Evolutionary conservation across 2,888 invertebrate species (phyloP).

Genomic region (Lasioglossum morio): DNA sequence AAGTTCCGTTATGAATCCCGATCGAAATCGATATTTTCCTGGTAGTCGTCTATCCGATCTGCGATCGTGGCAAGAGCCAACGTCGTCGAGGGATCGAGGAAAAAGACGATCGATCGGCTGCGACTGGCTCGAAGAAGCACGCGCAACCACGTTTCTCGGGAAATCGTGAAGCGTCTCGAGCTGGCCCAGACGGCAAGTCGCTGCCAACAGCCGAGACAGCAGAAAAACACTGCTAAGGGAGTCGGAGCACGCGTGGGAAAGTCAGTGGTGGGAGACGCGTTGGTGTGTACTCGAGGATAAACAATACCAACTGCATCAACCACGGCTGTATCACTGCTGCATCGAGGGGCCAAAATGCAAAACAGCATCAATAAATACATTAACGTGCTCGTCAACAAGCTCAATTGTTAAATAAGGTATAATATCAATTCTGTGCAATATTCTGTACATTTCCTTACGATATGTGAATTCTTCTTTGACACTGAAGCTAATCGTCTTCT

Average conservation of each 20-base stretch:
- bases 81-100: conserved; percentile 16
- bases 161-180: conserved; percentile 57
- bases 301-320: conserved; percentile 43
- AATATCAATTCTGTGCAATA: no score
- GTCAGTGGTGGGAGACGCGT: conserved; percentile 75
- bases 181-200: conserved; percentile 78
- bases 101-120: conserved; percentile 49
- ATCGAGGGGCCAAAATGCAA: conserved; percentile 15
- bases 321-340: conserved; percentile 5
- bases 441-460: no score
- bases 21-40: conserved; percentile 16
- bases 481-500: no score
- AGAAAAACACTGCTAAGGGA: conserved; percentile 72
- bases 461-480: no score
- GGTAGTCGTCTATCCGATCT: conserved; percentile 3
- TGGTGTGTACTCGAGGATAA: conserved; percentile 47
- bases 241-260: conserved; percentile 79
- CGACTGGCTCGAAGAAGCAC: conserved; percentile 31
- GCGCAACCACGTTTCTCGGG: conserved; percentile 58
- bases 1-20: conserved; percentile 14
- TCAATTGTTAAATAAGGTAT: no score
- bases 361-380: background rate
- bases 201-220: conserved; percentile 55
- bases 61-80: conserved; percentile 3
- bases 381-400: background rate